phyloP scores from a whole-genome alignment of 2,888 invertebrate genomes.

The Pollenia griseotomentosa region DNA sequence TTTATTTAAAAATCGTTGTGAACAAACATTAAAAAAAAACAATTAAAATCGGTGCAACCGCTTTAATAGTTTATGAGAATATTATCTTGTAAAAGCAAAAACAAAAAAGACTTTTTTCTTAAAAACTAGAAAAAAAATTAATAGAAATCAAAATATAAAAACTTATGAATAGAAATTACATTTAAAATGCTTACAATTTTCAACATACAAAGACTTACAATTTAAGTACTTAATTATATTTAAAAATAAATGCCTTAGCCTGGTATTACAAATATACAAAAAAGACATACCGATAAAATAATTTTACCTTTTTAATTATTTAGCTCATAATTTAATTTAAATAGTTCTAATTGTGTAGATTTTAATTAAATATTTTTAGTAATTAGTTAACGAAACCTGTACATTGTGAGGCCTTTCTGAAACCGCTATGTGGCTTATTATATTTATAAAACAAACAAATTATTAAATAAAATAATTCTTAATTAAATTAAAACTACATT shows the following conservation, averaged over 20 bases:
- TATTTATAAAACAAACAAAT: conserved; percentile 45
- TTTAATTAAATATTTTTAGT: conserved; percentile 45
- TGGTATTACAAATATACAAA: conserved; percentile 6
- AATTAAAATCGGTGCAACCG: conserved; percentile 69
- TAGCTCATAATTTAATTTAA: conserved; percentile 58
- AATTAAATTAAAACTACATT: conserved; percentile 65
- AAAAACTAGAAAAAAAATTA: conserved; percentile 3
- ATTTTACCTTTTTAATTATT: conserved; percentile 42
- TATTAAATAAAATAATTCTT: conserved; percentile 64
- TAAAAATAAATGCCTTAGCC: conserved; percentile 64
- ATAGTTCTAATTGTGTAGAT: conserved; percentile 38
- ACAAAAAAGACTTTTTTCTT: conserved; percentile 63
- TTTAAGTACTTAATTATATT: conserved; percentile 48
- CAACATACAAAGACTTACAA: conserved; percentile 59
- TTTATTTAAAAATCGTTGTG: conserved; percentile 57
- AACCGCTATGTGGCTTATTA: conserved; percentile 83
- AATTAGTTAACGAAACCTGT: conserved; percentile 41
- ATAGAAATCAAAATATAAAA: conserved; percentile 33
- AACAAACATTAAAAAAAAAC: conserved; percentile 63
- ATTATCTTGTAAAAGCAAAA: conserved; percentile 45
- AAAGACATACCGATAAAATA: conserved; percentile 55
- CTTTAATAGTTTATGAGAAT: conserved; percentile 59
- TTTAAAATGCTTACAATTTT: conserved; percentile 52
- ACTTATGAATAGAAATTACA: background rate
- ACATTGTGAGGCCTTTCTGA: conserved; percentile 80